A percentile compares a stretch with the other conserved stretches of the same genome.
These are phyloP conservation scores for Chauna torquata DNA, from an alignment of 2,113 vertebrate genomes.

Conservation along the genomic window DNA sequence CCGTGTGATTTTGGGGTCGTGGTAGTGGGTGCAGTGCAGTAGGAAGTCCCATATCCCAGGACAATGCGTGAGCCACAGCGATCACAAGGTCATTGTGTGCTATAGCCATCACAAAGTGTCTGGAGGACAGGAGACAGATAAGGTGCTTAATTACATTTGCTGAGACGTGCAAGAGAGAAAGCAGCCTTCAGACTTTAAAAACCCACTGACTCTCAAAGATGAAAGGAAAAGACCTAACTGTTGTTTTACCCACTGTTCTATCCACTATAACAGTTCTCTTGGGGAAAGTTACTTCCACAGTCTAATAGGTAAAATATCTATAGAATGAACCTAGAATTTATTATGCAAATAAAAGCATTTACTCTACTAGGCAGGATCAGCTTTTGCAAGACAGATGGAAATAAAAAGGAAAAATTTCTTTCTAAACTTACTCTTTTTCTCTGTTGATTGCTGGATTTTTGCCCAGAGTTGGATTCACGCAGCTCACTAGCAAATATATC, in stretches of 20 bases:
- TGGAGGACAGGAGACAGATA: not conserved
- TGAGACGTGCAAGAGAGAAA: not conserved
- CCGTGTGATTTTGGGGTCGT: not conserved
- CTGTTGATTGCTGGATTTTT: not conserved
- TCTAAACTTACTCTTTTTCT: not conserved
- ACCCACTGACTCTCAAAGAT: not conserved
- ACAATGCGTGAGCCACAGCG: not conserved
- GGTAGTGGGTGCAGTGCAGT: not conserved
- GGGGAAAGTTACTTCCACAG: not conserved
- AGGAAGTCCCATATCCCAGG: not conserved
- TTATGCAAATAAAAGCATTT: not conserved
- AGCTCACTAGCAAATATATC: not conserved
- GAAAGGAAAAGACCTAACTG: not conserved
- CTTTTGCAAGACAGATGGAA: not conserved
- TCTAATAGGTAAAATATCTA: not conserved
- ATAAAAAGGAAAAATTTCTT: not conserved
- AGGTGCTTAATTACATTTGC: not conserved
- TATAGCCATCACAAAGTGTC: not conserved
- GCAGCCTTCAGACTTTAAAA: not conserved
- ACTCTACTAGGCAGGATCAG: not conserved
- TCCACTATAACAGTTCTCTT: not conserved
- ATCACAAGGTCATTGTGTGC: not conserved
- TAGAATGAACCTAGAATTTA: not conserved
- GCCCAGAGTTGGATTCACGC: not conserved
- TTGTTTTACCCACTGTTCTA: fast-evolving